Base-by-base conservation (phyloP, 1,140 invertebrate genomes). In the Drosophila kurseongensis region DNA sequence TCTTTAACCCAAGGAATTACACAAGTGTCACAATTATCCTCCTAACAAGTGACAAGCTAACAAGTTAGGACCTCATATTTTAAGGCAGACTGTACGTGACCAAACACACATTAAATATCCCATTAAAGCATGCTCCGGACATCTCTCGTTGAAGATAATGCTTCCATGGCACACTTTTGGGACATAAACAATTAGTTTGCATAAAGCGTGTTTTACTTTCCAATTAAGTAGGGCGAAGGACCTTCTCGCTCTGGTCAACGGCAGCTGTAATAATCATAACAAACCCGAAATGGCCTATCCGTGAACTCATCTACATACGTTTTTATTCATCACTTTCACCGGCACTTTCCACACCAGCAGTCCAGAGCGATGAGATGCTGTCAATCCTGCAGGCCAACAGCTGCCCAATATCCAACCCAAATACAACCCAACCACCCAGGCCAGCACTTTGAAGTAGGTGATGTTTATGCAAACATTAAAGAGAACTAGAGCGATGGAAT, bases 221-320 rank as follows among this genome's bases (percentile, higher is more conserved):
- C 75, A 79, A 77, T 88, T 79, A 71, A 62, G 67, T 71, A 55
- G 60, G 78, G 72, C 72, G 66, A 67, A 59, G 54, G 47, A 45
- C 36, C 29, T 44, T 38, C 42, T 48, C 40, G 12, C 23, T 55
- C 42, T 62, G 50, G 76, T 59, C 54, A 72, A 35, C 45, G 8
- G 80, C 83, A 88, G 84, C 83, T 88, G 83, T 88, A 83, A 83
- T 89, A 88, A 88, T 68, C 83, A 82, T 82, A 86, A 82, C 83
- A 85, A 67, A 35, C 72, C 72, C 72, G 50, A 40, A 75, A 74
- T 29, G 66, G 77, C 42, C 78, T 71, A 78, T 65, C 77, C 77
- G 76, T 71, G 59, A 32, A 45, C 73, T 65, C 63, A 77, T 77
- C 74, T 75, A 58, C 52, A 44, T 62, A 57, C 42, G 73, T 55